Percentiles rank a stretch among this genome's conserved stretches.
phyloP scores from a whole-genome alignment of 2,113 vertebrate genomes.

The Galemys pyrenaicus region DNA sequence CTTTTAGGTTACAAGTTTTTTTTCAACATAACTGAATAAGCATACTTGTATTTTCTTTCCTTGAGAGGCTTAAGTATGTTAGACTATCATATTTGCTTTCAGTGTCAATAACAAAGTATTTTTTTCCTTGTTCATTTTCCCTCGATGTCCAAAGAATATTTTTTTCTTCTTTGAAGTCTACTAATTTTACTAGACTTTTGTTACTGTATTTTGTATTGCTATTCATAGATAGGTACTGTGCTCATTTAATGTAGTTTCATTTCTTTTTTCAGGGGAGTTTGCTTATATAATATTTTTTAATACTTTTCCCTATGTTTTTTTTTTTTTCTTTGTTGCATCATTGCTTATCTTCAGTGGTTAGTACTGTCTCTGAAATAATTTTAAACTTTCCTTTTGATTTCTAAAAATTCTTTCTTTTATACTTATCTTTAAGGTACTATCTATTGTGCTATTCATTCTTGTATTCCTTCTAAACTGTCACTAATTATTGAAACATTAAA shows the following conservation, averaged over 20 bases:
- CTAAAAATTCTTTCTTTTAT: not conserved
- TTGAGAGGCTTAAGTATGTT: not conserved
- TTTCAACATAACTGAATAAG: not conserved
- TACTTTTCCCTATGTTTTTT: not conserved
- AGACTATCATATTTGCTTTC: not conserved
- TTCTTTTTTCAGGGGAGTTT: conserved; percentile 12
- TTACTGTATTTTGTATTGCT: not conserved
- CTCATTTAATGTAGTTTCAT: not conserved
- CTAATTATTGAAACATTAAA: conserved; percentile 4
- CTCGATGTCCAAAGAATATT: not conserved
- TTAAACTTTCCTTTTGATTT: conserved; percentile 22
- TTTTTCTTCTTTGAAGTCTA: not conserved
- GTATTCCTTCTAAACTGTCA: not conserved
- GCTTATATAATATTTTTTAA: not conserved
- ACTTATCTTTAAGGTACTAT: not conserved
- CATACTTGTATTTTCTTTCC: conserved; percentile 7
- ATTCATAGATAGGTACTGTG: not conserved
- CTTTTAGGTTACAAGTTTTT: not conserved
- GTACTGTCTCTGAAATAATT: not conserved
- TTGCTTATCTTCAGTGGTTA: not conserved
- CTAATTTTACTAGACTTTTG: not conserved
- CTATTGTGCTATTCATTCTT: conserved; percentile 10
- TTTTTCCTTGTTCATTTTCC: not conserved
- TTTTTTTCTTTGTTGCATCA: not conserved
- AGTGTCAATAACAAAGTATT: not conserved